These are phyloP conservation scores for Agapetus fuscipes DNA, from an alignment of 2,888 invertebrate species.

Conservation along the genomic window DNA sequence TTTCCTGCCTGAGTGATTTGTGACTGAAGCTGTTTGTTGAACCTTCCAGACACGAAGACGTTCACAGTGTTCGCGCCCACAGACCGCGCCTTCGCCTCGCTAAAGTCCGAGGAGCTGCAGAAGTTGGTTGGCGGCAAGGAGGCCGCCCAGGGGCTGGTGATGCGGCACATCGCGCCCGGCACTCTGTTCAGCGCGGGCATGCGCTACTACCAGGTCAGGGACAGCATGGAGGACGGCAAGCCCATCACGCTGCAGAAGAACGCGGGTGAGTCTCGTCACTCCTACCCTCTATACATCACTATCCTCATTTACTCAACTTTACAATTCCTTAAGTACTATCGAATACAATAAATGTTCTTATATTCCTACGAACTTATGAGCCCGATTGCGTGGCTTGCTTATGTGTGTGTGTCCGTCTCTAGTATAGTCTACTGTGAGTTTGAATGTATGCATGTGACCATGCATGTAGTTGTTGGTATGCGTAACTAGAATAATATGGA, in stretches of 20 bases:
- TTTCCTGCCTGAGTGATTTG: too few relatives aligned
- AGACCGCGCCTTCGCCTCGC: slow-evolving; percentile 66
- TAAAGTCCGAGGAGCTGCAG: slow-evolving; percentile 51
- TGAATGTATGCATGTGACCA: neutral
- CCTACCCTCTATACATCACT: neutral
- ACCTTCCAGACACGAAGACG: slow-evolving; percentile 66
- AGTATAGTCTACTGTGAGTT: too few relatives aligned
- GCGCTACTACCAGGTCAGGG: slow-evolving; percentile 77
- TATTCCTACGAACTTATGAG: too few relatives aligned
- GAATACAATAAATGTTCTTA: too few relatives aligned
- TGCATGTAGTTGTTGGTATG: too few relatives aligned
- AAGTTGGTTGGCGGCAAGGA: slow-evolving; percentile 53
- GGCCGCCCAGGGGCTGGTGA: slow-evolving; percentile 61
- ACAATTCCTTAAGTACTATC: neutral
- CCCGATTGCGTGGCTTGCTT: too few relatives aligned
- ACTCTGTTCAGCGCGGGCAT: slow-evolving; percentile 79
- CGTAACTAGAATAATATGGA: too few relatives aligned
- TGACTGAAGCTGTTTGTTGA: too few relatives aligned
- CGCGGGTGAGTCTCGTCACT: slow-evolving; percentile 49
- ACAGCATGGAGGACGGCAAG: slow-evolving; percentile 64
- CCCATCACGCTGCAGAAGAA: slow-evolving; percentile 74
- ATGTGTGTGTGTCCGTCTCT: too few relatives aligned
- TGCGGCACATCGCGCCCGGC: slow-evolving; percentile 66
- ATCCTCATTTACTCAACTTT: too few relatives aligned
- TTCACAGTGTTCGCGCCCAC: slow-evolving; percentile 81